Percentiles rank a stretch among this genome's conserved stretches.
Conservation (phyloP, 92 coral and sea anemone species). For the Porites rus region DNA sequence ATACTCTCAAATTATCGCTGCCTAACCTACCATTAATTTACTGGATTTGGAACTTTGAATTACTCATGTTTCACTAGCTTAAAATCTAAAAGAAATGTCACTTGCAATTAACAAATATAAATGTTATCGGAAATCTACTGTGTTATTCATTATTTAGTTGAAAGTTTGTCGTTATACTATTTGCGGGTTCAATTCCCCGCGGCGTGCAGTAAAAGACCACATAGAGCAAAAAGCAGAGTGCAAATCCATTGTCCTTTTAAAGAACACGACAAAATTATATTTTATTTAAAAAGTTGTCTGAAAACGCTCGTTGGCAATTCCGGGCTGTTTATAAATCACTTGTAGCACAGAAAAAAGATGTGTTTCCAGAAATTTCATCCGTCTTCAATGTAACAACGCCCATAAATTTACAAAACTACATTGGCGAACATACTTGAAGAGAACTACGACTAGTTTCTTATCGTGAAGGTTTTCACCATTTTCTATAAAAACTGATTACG, state of each 20-base stretch:
- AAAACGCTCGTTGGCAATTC: neutral
- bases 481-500: neutral
- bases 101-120: neutral
- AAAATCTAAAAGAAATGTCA: neutral
- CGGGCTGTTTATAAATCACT: too few relatives aligned
- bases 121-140: neutral
- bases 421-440: too few relatives aligned
- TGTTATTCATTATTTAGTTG: neutral
- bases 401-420: too few relatives aligned
- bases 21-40: neutral
- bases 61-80: too few relatives aligned
- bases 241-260: neutral
- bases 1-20: neutral
- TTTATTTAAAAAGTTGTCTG: constrained; percentile 35
- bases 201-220: constrained; percentile 7
- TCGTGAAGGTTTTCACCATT: neutral
- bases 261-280: constrained; percentile 21
- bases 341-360: neutral
- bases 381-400: neutral
- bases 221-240: neutral
- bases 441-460: neutral
- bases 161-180: neutral
- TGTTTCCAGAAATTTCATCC: neutral
- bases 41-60: neutral
- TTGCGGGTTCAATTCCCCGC: neutral